Base-by-base conservation (phyloP, 2,797 vertebrate genomes). In the Chelonia mydas region DNA sequence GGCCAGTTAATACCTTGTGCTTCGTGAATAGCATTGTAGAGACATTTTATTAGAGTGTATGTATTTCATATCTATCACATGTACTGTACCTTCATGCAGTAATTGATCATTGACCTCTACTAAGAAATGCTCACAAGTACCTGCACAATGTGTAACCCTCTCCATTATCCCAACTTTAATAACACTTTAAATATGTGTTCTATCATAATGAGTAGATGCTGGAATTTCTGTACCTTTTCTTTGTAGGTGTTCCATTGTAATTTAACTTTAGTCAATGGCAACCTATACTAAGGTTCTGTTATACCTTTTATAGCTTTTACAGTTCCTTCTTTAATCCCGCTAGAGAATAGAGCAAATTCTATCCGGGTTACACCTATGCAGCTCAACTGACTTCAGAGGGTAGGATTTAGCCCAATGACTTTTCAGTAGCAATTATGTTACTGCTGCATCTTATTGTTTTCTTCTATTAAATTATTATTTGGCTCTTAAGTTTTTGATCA, bases 321-420 rank as follows among this genome's bases (percentile, higher is more conserved):
- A 84, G n/a, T 83, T 88, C 12, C 91, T 97, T 93, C 33, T 31
- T 84, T 90, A 84, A 81, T 55, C 91, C 57, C 88, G 93, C 78
- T 45, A 78, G 80, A 84, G 90, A 59, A 51, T 47, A 95, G 54
- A 77, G 87, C 25, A 74, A 6, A 55, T 82, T 92, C 83, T 51
- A 33, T 83, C 79, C 45, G 94, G 82, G 16, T 82, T 94, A 86
- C 25, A 68, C 47, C 65, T 89, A 55, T 57, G 51, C 54, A 78
- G 4, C 3, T 27, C 6, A 54, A 28, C 41, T 37, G 53, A 12
- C 45, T 59, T 76, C 83, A 53, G 10, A n/a, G 82, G 79, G 90
- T 31, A 82, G 88, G 80, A 77, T 84, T 90, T 23, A 53, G 87
- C 91, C 65, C 49, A 61, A 83, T 78, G 53, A 27, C 91, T 94